A percentile compares a stretch with the other conserved stretches of the same genome.
phyloP scores from a whole-genome alignment of 2,113 vertebrate genomes.

The Nerophis lumbriciformis region DNA sequence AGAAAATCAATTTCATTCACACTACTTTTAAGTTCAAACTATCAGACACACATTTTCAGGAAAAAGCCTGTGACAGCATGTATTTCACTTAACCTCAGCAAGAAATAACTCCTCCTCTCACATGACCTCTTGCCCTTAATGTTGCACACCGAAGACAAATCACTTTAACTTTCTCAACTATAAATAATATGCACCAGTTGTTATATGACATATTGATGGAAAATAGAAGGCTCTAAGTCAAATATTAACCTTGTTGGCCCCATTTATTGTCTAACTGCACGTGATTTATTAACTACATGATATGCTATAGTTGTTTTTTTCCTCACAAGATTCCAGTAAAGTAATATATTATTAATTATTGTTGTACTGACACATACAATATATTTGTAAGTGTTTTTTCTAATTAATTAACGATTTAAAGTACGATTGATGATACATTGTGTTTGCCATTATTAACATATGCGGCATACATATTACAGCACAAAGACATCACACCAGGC shows the following conservation, averaged over 20 bases:
- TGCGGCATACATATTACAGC: no score
- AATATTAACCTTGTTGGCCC: constrained; percentile 3
- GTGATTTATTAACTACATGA: not conserved
- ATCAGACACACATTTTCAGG: no score
- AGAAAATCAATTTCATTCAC: no score
- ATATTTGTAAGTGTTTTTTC: no score
- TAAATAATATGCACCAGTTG: not conserved
- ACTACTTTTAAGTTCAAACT: no score
- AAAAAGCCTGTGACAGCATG: not conserved
- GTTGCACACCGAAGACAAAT: no score
- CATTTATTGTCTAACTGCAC: constrained; percentile 2
- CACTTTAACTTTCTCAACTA: no score
- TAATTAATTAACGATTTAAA: no score
- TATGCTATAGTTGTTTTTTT: not conserved
- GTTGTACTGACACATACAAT: not conserved
- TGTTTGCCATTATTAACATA: no score
- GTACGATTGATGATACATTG: no score
- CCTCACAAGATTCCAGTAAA: not conserved
- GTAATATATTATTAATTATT: not conserved
- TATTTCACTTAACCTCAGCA: not conserved
- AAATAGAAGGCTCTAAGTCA: not conserved
- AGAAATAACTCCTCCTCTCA: not conserved
- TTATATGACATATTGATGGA: not conserved
- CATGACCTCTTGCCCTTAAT: not conserved
- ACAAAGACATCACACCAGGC: no score